A percentile compares a stretch with the other conserved stretches of the same genome.
These are phyloP conservation scores for Platygyra sinensis DNA, from an alignment of 64 coral and sea anemone genomes.

Conservation along the genomic window DNA sequence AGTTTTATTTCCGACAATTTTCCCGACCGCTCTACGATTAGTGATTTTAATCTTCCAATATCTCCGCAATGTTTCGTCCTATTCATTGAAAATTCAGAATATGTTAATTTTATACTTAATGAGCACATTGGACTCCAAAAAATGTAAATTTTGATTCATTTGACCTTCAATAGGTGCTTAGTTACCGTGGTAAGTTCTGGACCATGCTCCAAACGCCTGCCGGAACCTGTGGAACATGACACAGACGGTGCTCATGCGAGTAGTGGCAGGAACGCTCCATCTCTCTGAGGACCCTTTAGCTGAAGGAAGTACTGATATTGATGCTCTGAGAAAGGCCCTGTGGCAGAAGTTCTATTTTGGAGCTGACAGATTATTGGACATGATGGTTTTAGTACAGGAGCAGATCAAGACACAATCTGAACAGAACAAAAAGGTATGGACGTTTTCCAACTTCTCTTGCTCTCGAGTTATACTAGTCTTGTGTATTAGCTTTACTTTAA, in stretches of 20 bases:
- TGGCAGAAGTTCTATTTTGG: slow-evolving; percentile 88
- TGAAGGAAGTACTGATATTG: slow-evolving; percentile 60
- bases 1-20: too few relatives aligned
- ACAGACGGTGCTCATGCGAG: slow-evolving; percentile 71
- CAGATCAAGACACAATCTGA: slow-evolving; percentile 74
- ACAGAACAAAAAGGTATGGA: slow-evolving; percentile 73
- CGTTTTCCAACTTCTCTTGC: too few relatives aligned
- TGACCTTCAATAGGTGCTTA: slow-evolving; percentile 58
- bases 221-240: slow-evolving; percentile 84
- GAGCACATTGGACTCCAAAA: too few relatives aligned
- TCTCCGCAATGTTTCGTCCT: too few relatives aligned
- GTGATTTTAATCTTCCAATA: too few relatives aligned
- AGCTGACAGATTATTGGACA: slow-evolving; percentile 88
- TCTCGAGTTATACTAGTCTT: too few relatives aligned
- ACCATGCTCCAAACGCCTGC: slow-evolving; percentile 90
- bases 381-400: slow-evolving; percentile 81
- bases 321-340: slow-evolving; percentile 67
- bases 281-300: slow-evolving; percentile 64
- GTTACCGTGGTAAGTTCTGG: slow-evolving; percentile 93
- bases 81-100: too few relatives aligned
- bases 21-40: too few relatives aligned
- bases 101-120: too few relatives aligned
- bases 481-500: too few relatives aligned
- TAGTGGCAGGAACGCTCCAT: slow-evolving; percentile 62
- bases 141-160: too few relatives aligned